Conservation (phyloP, 2,888 invertebrate genomes). For the Tetrapedia diversipes region DNA sequence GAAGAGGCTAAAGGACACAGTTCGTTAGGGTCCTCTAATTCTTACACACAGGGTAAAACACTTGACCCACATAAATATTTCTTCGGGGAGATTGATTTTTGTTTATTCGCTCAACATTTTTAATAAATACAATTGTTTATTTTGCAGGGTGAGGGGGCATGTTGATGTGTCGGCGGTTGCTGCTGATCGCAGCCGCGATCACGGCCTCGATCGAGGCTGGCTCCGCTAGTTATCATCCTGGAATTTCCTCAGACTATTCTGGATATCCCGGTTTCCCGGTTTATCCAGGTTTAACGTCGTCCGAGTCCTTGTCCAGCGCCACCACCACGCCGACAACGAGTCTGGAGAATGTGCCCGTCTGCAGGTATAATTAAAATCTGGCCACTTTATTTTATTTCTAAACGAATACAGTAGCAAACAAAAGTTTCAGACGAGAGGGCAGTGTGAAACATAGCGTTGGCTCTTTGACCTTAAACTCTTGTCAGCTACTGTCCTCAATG, state of each 20-base stretch:
- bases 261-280: conserved; percentile 68
- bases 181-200: conserved; percentile 82
- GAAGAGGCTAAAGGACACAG: neutral
- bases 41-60: too few relatives aligned
- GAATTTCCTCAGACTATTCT: conserved; percentile 68
- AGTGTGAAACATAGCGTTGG: too few relatives aligned
- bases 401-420: too few relatives aligned
- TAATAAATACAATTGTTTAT: too few relatives aligned
- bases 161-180: conserved; percentile 82
- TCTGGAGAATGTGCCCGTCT: conserved; percentile 39
- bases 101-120: too few relatives aligned
- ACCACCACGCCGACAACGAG: conserved; percentile 59
- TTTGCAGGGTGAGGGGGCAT: conserved; percentile 80
- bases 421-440: too few relatives aligned
- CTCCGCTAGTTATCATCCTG: conserved; percentile 74
- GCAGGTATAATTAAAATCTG: conserved; percentile 35
- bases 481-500: neutral
- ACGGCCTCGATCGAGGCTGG: conserved; percentile 78
- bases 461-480: too few relatives aligned
- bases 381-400: too few relatives aligned
- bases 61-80: too few relatives aligned
- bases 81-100: too few relatives aligned
- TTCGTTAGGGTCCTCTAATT: rapidly evolving
- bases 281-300: conserved; percentile 66
- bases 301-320: conserved; percentile 51